Base-by-base conservation (phyloP, 1,140 invertebrate genomes). In the Pseudomyrmex cubaensis region DNA sequence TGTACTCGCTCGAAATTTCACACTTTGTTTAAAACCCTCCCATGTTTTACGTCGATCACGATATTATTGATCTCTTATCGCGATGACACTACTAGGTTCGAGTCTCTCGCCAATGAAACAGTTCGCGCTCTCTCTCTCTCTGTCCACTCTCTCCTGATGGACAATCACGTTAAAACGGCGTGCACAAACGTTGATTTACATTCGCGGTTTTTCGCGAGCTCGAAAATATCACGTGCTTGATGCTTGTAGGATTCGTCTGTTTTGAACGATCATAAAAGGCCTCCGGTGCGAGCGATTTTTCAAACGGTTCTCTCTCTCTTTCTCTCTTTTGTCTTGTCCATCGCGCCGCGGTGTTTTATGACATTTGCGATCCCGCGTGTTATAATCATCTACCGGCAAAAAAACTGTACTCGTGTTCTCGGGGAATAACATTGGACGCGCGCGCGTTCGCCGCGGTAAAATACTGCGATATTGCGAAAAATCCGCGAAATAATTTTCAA, bases 231-330 rank as follows among this genome's bases (percentile, higher is more conserved):
- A 44, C 20, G 7, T 35, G 44, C 48, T 78, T 64, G 66, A 52
- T 8, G 48, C 44, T 61, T 35, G 35, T 35, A 70, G 35, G 22
- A 59, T 15, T 1, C 2, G 64, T 48, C 44, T 25, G 20, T 70
- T 59, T 46, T 52, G 17, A 13, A 78, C 64, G 15, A 69, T 48
- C 54, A 25, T 25, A 22, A 69, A 46, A 67, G 52, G 13, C 83
- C 50, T 46, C 46, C 50, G 62, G 20, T 59, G 10, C 73, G 7
- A 77, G 17, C 17, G 44, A 72, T 48, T 61, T 69, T 61, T 61
- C 54, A 62, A 78, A 64, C 9, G 20, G 4, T 8, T 13, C 5
- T 25, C 35, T 35, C 35, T 35, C 0, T 35, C 7, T 57, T 20
- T 20, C 20, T 20, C n/a, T 73, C 8, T 12, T 8, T 10, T 13